Percentiles rank a stretch among this genome's conserved stretches.
These are phyloP conservation scores for Turritopsis rubra DNA, from an alignment of 30 jellyfish, hydroid and myxozoan species.

Conservation along the genomic window DNA sequence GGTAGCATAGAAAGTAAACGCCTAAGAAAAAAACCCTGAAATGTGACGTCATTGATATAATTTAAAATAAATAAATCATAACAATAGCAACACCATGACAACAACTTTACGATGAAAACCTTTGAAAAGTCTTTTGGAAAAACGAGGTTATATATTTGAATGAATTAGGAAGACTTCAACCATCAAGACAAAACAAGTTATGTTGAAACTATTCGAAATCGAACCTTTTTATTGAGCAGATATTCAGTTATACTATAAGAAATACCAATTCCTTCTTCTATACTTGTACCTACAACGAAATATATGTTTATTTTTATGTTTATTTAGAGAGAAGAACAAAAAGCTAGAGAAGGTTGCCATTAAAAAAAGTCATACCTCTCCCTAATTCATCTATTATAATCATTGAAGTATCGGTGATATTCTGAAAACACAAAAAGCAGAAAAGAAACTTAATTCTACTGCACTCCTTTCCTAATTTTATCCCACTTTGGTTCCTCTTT, in stretches of 20 bases:
- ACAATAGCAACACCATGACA: background rate
- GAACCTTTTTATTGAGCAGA: slow-evolving; percentile 61
- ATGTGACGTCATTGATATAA: too few species aligned
- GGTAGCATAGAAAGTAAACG: slow-evolving; percentile 78
- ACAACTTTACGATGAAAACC: background rate
- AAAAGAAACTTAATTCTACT: too few species aligned
- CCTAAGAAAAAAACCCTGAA: slow-evolving; percentile 31
- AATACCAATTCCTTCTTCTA: slow-evolving; percentile 79
- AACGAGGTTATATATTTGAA: background rate
- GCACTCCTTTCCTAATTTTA: too few species aligned
- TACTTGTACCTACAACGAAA: slow-evolving; percentile 59
- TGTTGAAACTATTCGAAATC: background rate
- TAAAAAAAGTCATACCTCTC: slow-evolving; percentile 42
- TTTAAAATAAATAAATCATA: too few species aligned
- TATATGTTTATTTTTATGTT: background rate
- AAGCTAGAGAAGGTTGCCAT: background rate
- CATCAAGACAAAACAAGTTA: background rate
- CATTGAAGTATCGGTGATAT: slow-evolving; percentile 51
- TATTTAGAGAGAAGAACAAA: background rate
- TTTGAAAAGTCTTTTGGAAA: background rate
- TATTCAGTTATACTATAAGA: slow-evolving; percentile 75
- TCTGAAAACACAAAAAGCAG: slow-evolving; percentile 31
- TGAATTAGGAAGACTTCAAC: background rate
- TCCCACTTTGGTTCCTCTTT: too few species aligned
- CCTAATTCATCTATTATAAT: slow-evolving; percentile 78